Evolutionary conservation across 2,113 vertebrate species (phyloP), one percentile per base, ranked within the genome.

Genomic region (Channa maculata): DNA sequence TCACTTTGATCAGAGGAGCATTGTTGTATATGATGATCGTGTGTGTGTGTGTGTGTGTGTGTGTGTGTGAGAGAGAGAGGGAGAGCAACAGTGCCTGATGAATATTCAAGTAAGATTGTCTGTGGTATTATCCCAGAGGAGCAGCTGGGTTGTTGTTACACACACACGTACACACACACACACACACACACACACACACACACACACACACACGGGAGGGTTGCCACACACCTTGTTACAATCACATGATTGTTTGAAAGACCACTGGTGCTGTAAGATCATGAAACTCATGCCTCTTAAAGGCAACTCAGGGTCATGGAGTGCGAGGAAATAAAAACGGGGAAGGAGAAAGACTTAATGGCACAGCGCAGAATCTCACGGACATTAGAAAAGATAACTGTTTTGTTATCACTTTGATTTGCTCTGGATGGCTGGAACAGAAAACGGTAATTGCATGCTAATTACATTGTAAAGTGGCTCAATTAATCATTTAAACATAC

Each of bases 1-100:
- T 80, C 70, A 52, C 88, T 93, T 93, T 92, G 88, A 93, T 93
- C 90, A 88, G 76, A 63, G 80, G n/a, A 53, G 75, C 74, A 87
- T 90, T 89, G 82, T 86, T 80, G 74, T 86, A 71, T 80, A 55
- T 63, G 81, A 71, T 77, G 77, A 81, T 72, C 59, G 58, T 86
- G 62, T 80, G 15, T 65, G 39, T 50, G 62, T 68, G 39, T 39
- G 79, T 58, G 46, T 69, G 46, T 68, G 57, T 60, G 43, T 70
- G 34, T 51, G 60, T 58, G 63, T 81, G 54, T 52, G 39, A 51
- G 51, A 24, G 64, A 14, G 68, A 58, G 72, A 80, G 54, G 48
- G 44, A 45, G 41, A 52, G 80, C 54, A 69, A 76, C 65, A 70
- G 51, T n/a, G 71, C 33, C 60, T 88, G 60, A 87, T 90, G 85